phyloP scores from a whole-genome alignment of 1,140 invertebrate species.

The Drosophila lacertosa region DNA sequence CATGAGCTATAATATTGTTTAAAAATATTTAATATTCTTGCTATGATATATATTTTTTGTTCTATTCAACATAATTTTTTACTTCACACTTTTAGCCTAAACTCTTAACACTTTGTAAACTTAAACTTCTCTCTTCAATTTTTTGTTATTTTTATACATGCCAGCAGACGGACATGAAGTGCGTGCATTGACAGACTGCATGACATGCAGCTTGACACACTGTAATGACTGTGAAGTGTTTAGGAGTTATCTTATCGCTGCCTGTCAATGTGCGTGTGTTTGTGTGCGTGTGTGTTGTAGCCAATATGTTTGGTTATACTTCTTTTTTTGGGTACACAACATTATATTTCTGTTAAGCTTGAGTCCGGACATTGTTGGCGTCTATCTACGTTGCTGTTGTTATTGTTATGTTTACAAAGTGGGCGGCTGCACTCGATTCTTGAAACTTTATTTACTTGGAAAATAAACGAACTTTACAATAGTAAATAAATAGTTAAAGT shows the following conservation, averaged over 20 bases:
- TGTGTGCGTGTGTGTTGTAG: slow-evolving; percentile 12
- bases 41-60: too few relatives aligned
- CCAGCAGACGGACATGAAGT: slow-evolving; percentile 20
- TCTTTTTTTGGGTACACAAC: slow-evolving; percentile 32
- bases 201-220: slow-evolving; percentile 50
- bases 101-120: not conserved
- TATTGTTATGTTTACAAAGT: slow-evolving; percentile 35
- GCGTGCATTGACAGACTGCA: slow-evolving; percentile 43
- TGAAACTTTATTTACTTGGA: slow-evolving; percentile 11
- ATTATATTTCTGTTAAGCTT: slow-evolving; percentile 20
- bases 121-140: not conserved
- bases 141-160: slow-evolving; percentile 34
- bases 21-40: too few relatives aligned
- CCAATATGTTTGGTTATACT: slow-evolving; percentile 35
- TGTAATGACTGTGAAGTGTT: slow-evolving; percentile 43
- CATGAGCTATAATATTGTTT: too few relatives aligned
- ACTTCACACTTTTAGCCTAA: not conserved
- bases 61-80: not conserved
- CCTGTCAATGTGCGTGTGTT: slow-evolving; percentile 13
- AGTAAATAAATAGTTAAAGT: not conserved
- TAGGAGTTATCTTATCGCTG: slow-evolving; percentile 47
- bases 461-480: not conserved
- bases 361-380: slow-evolving; percentile 20
- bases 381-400: not conserved
- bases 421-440: slow-evolving; percentile 26